Base-by-base conservation (phyloP, 1,140 invertebrate genomes). In the Phthorimaea operculella region DNA sequence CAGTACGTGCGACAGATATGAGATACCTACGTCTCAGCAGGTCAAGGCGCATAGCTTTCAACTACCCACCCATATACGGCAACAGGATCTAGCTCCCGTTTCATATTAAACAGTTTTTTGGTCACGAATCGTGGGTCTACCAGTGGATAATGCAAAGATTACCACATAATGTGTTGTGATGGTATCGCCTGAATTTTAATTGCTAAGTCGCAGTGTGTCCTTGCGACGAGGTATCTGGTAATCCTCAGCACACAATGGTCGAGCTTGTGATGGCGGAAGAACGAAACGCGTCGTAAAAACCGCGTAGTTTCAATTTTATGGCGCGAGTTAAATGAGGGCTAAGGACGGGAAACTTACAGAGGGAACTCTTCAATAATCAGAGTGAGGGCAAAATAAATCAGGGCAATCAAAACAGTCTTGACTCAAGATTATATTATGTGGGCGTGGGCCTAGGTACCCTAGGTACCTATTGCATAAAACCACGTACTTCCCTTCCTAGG, bases 221-320 rank as follows among this genome's bases (percentile, higher is more conserved):
- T 81, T 74, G 73, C 52, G 45, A 52, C 52, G 58, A 36, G 54
- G 42, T 34, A 45, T 54, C 55, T 18, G 58, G 52, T 74, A 71
- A 72, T 68, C 68, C 62, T 53, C 57, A 55, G 11, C 44, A 55
- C 21, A 80, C 77, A 83, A 83, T 79, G 57, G 71, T 6, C 21
- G 4, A 50, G 48, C 6, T 28, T 39, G 51, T 58, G 57, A 62
- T 60, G 71, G 67, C 79, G 80, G 80, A 82, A 83, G 76, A 78
- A 59, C 64, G 70, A 74, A 70, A 77, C 66, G 52, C 62, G 63
- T 81, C 81, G 72, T 82, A 81, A 83, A 84, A 82, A 81, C 64
- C 68, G 70, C 77, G 63, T 77, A 79, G 74, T 84, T 79, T 79
- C 67, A 79, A 82, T 82, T 84, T 84, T 83, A 84, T 80, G 72